Conservation (phyloP, 2,113 vertebrate species). For the Pampusana beccarii region DNA sequence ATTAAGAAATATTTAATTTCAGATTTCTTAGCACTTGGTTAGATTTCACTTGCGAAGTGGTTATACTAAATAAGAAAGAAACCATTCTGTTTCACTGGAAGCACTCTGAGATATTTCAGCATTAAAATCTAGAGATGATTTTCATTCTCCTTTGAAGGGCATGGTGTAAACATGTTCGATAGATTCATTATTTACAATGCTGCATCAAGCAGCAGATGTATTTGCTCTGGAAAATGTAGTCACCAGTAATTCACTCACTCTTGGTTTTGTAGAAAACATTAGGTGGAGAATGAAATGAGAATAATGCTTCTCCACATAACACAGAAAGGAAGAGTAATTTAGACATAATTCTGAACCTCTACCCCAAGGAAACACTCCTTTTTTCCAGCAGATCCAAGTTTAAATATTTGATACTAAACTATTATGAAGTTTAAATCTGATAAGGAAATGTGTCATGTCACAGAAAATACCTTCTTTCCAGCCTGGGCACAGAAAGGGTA, state of each 20-base stretch:
- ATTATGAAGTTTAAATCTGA: neutral
- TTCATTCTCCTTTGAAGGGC: constrained; percentile 13
- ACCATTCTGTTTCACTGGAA: neutral
- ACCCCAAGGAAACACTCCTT: neutral
- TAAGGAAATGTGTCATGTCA: neutral
- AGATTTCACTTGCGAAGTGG: neutral
- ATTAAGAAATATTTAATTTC: neutral
- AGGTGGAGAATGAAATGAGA: neutral
- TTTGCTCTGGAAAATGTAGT: constrained; percentile 2
- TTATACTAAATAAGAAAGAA: neutral
- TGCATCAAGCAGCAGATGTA: constrained; percentile 7
- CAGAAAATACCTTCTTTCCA: neutral
- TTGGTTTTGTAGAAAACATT: neutral
- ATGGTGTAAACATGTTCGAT: neutral
- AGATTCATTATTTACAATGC: constrained; percentile 24
- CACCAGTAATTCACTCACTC: neutral
- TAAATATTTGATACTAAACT: neutral
- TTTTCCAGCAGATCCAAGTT: neutral
- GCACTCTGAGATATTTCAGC: neutral
- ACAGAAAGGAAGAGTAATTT: neutral
- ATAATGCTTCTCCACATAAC: neutral
- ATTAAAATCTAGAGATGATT: neutral
- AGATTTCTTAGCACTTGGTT: neutral
- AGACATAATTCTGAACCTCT: neutral
- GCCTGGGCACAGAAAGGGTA: neutral